A percentile compares a stretch with the other conserved stretches of the same genome.
Conservation (phyloP, 2,113 vertebrate genomes). For the Alligator sinensis region DNA sequence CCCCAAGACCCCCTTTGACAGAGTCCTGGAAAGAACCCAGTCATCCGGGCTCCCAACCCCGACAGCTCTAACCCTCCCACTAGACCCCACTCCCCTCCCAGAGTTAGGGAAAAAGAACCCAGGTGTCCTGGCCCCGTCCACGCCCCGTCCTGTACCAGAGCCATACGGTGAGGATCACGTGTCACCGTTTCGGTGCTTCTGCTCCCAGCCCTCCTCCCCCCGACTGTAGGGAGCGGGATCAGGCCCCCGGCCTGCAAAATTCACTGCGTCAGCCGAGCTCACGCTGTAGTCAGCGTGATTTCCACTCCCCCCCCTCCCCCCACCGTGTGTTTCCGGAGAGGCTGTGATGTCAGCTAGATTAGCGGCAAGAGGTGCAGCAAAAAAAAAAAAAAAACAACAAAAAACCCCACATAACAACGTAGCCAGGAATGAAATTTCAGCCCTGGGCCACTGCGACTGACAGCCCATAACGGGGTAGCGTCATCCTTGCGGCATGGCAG, state of each 20-base stretch:
- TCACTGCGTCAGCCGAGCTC: neutral
- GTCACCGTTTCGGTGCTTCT: neutral
- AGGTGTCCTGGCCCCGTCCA: neutral
- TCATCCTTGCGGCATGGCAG: neutral
- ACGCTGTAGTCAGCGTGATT: neutral
- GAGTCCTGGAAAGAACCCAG: neutral
- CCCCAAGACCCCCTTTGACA: neutral
- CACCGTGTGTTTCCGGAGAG: no score
- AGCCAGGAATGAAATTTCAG: neutral
- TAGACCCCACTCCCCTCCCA: neutral
- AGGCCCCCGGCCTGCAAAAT: no score
- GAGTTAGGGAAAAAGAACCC: neutral
- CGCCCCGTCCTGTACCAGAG: neutral
- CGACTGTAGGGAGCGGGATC: neutral
- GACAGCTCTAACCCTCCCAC: neutral
- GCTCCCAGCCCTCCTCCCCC: neutral
- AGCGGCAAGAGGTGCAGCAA: no score
- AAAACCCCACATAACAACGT: neutral
- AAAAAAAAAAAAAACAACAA: no score
- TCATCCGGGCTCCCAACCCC: neutral
- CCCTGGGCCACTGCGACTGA: no score
- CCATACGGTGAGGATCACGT: neutral
- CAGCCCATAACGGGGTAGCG: neutral
- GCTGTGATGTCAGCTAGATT: no score
- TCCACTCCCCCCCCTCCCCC: no score